Evolutionary conservation across 2,888 invertebrate genomes (phyloP).

Genomic region (Melanostoma scalare): DNA sequence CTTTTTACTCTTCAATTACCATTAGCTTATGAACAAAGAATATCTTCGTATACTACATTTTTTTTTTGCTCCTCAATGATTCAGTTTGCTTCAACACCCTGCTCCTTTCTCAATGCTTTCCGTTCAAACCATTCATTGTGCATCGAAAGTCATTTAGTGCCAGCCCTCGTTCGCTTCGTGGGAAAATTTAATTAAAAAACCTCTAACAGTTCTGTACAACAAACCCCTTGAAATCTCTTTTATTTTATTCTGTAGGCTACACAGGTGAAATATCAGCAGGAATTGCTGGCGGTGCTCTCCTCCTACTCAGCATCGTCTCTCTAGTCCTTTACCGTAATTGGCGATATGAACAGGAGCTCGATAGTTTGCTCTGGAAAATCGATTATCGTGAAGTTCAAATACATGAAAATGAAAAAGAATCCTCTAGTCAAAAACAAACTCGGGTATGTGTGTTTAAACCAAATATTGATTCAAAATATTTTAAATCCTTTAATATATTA

Average conservation of each 20-base stretch:
- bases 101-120: neutral
- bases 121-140: neutral
- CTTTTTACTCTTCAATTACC: too few relatives aligned
- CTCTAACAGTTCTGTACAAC: neutral
- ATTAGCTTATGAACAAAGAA: neutral
- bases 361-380: constrained; percentile 96
- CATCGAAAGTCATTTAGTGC: neutral
- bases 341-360: constrained; percentile 96
- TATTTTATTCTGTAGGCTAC: constrained; percentile 85
- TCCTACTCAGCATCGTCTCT: constrained; percentile 88
- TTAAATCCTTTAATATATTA: constrained; percentile 24
- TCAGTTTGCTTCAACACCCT: neutral
- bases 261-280: constrained; percentile 92
- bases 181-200: constrained; percentile 44
- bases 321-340: constrained; percentile 93
- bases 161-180: too few relatives aligned
- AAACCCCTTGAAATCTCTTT: constrained; percentile 5
- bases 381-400: constrained; percentile 94
- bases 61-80: neutral
- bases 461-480: constrained; percentile 1
- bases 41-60: too few relatives aligned
- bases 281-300: constrained; percentile 89
- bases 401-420: constrained; percentile 84
- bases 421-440: constrained; percentile 80
- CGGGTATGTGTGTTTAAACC: constrained; percentile 75